Conservation (phyloP, 2,888 invertebrate species). For the Spialia ferax region DNA sequence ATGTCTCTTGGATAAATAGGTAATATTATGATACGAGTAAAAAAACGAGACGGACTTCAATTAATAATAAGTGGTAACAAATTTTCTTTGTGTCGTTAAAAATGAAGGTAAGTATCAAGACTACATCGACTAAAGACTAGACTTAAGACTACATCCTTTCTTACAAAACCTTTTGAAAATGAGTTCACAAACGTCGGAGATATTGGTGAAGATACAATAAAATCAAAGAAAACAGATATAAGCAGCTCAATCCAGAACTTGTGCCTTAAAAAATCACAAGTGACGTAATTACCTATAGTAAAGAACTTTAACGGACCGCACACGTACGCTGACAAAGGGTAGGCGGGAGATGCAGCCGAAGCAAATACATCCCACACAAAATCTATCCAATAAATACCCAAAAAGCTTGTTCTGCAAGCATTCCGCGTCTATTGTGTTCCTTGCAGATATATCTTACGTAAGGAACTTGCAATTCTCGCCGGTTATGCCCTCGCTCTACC, state of each 20-base stretch:
- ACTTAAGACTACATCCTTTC: too few relatives aligned
- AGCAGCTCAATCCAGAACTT: neutral
- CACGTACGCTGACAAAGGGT: slow-evolving; percentile 47
- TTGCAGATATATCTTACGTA: slow-evolving; percentile 83
- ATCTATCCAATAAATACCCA: slow-evolving; percentile 86
- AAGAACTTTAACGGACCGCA: slow-evolving; percentile 33
- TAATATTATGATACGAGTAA: too few relatives aligned
- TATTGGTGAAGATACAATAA: neutral
- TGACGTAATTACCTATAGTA: slow-evolving; percentile 21
- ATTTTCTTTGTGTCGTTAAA: too few relatives aligned
- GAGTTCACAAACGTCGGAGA: too few relatives aligned
- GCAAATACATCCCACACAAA: slow-evolving; percentile 82
- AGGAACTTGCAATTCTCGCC: slow-evolving; percentile 72
- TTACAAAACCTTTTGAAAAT: too few relatives aligned
- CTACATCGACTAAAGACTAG: too few relatives aligned
- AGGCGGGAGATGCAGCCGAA: slow-evolving; percentile 56
- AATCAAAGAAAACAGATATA: too few relatives aligned
- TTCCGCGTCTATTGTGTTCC: slow-evolving; percentile 81
- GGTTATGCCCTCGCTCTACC: slow-evolving; percentile 69
- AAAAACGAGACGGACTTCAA: neutral
- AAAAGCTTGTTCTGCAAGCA: slow-evolving; percentile 83
- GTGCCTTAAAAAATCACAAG: neutral
- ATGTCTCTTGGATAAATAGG: too few relatives aligned
- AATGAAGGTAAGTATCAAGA: too few relatives aligned
- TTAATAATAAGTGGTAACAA: too few relatives aligned